Evolutionary conservation across 2,797 vertebrate genomes (phyloP).

Genomic region (Gymnoscopelus braueri): DNA sequence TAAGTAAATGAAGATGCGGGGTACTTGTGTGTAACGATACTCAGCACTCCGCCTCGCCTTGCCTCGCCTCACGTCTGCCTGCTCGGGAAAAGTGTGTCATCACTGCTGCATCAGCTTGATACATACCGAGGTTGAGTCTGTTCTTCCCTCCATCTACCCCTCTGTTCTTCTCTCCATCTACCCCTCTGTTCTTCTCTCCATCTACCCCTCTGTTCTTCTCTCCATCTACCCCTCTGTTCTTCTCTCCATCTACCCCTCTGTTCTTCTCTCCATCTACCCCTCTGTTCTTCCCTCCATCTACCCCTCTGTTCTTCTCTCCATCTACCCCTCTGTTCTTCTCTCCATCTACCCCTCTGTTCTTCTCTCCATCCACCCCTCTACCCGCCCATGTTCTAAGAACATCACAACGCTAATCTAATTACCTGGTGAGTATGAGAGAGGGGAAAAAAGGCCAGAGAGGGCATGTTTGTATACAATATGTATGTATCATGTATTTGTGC

Average conservation of each 20-base stretch:
- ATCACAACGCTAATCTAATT: constrained; percentile 60
- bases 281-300: too few species aligned
- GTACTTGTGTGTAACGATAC: constrained; percentile 27
- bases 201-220: too few species aligned
- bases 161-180: neutral
- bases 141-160: neutral
- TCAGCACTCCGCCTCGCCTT: neutral
- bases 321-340: too few species aligned
- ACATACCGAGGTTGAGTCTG: constrained; percentile 28
- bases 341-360: too few species aligned
- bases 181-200: too few species aligned
- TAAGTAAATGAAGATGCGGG: constrained; percentile 37
- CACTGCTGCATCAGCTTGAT: constrained; percentile 39
- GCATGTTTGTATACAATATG: constrained; percentile 6
- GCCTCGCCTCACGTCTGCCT: constrained; percentile 1
- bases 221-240: too few species aligned
- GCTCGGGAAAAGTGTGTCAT: constrained; percentile 47
- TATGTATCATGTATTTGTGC: neutral
- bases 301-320: too few species aligned
- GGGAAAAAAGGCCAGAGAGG: too few species aligned
- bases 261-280: too few species aligned
- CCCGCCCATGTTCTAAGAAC: constrained; percentile 48
- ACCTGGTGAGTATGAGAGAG: constrained; percentile 12
- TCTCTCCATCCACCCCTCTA: too few species aligned
- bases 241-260: too few species aligned